Evolutionary conservation across 2,888 invertebrate genomes (phyloP), one percentile per base, ranked within the genome.

Genomic region (Willowsia nigromaculata): DNA sequence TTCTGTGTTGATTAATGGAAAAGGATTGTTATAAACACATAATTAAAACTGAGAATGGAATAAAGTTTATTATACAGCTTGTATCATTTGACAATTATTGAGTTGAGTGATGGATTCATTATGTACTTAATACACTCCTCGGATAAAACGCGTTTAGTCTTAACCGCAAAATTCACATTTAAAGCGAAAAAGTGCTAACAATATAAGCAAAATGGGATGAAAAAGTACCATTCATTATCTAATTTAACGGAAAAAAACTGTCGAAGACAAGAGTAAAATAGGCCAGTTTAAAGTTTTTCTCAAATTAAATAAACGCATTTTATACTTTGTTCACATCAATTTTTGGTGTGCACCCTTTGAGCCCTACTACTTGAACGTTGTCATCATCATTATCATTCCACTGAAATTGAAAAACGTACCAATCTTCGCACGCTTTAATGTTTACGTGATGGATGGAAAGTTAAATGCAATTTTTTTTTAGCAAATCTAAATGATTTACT

Each of bases 401-500:
- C 33, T 65, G 33, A 65, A 65, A 65, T 15, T 30, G 33, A 65
- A 65, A 65, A 33, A 11, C n/a, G 33, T 65, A 62, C 27, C 27
- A 27, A 62, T 65, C 33, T 65, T 65, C 65, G 65, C 65, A 65
- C 65, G 65, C 65, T 65, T 65, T n/a, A 65, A 30, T 33, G 65
- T 65, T 25, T 13, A 11, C 6, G 30, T 65, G 15, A 30, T 65
- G 33, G 65, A 33, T 65, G n/a, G 33, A 33, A 9, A 30, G 30
- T 33, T 65, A 33, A 65, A 33, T 27, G 33, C 30, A 5, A 3
- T 7, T 33, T n/a, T 9, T 33, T 33, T 62, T 9, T 4, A 9
- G 65, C n/a, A 15, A 33, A n/a, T 7, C 65, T 0, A 65, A 65
- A 15, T 65, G 65, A 65, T 65, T 65, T 65, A n/a, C n/a, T 65